Conservation (phyloP, 2,888 invertebrate species). For the Fabriciana adippe region DNA sequence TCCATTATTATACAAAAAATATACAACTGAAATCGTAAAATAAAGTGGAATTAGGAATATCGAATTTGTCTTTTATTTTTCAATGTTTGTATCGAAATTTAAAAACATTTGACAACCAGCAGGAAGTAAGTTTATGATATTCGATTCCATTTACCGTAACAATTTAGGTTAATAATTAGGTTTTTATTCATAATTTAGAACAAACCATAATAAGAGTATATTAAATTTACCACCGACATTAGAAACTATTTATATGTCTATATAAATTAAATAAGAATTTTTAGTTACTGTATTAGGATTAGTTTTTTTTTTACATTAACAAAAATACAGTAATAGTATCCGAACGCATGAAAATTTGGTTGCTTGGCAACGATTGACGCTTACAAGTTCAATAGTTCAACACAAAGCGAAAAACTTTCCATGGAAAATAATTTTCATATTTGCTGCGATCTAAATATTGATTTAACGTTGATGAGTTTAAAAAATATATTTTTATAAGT, state of each 20-base stretch:
- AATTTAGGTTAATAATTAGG: neutral
- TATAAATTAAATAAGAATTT: neutral
- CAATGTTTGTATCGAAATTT: slow-evolving; percentile 25
- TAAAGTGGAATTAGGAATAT: neutral
- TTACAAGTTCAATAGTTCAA: neutral
- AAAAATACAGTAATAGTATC: neutral
- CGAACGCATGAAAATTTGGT: slow-evolving; percentile 1
- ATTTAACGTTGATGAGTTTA: too few relatives aligned
- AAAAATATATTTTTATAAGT: too few relatives aligned
- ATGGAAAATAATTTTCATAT: neutral
- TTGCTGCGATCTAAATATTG: neutral
- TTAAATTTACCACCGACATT: neutral
- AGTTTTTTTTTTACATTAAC: neutral
- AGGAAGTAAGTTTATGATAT: slow-evolving; percentile 2
- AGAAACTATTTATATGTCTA: neutral
- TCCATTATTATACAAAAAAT: slow-evolving; percentile 48
- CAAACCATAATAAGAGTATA: neutral
- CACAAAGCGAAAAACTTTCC: neutral
- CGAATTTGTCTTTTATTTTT: slow-evolving; percentile 6
- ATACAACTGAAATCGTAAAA: neutral
- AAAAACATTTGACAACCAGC: slow-evolving; percentile 22
- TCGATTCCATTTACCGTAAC: slow-evolving; percentile 6
- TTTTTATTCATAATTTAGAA: too few relatives aligned
- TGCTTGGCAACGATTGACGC: slow-evolving; percentile 22
- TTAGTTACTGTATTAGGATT: neutral